Evolutionary conservation across 2,888 invertebrate genomes (phyloP).

Genomic region (Xylota segnis): DNA sequence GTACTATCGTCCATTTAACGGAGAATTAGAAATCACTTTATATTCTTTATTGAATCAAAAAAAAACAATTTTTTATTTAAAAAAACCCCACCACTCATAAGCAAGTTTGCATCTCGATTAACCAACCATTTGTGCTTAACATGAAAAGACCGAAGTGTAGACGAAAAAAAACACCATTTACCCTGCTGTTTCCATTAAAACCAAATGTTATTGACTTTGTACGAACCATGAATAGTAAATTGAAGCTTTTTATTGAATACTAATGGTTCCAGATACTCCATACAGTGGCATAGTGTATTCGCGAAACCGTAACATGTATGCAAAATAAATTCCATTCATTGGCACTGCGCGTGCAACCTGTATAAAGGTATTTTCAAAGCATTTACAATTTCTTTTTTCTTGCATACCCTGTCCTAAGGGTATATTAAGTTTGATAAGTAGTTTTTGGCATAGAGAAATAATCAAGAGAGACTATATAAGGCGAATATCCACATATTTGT

Average conservation of each 20-base stretch:
- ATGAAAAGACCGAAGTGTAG: not conserved
- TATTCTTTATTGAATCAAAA: no score
- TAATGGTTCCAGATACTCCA: constrained; percentile 25
- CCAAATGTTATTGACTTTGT: constrained; percentile 47
- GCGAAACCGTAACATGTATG: constrained; percentile 19
- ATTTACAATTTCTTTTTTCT: no score
- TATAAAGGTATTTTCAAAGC: not conserved
- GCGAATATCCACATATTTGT: no score
- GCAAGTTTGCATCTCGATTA: not conserved
- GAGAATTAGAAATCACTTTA: no score
- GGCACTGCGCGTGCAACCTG: not conserved
- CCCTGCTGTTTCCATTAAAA: constrained; percentile 40
- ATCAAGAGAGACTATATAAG: no score
- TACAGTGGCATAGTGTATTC: not conserved
- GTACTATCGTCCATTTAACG: no score
- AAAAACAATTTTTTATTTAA: no score
- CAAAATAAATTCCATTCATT: constrained; percentile 43
- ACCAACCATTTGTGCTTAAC: not conserved
- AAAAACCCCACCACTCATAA: constrained; percentile 5
- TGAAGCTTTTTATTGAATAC: constrained; percentile 42
- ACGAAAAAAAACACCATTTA: not conserved
- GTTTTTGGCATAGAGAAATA: no score
- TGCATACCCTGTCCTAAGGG: no score
- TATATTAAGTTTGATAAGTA: no score
- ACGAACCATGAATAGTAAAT: constrained; percentile 42